Evolutionary conservation across 2,113 vertebrate species (phyloP), one percentile per base, ranked within the genome.

Genomic region (Steatornis caripensis): DNA sequence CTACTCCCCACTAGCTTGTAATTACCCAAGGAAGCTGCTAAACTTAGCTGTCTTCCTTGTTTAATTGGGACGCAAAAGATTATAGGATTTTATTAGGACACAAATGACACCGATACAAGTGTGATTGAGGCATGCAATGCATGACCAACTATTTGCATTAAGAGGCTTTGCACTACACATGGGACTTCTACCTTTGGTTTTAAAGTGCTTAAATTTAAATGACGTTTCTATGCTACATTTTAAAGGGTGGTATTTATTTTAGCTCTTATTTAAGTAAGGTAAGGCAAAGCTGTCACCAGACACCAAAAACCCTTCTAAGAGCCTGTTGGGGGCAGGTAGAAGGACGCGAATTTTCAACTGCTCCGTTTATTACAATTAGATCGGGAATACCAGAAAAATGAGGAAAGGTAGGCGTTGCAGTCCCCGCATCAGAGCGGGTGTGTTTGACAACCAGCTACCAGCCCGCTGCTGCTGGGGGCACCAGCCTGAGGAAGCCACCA

Each of bases 1-100:
- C 54, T 69, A 48, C 83, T 95, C 87, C 82, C 74, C 48, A 14
- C 76, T 15, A 94, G 96, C 57, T 72, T 87, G 72, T 61, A 93
- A 95, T 93, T 94, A 96, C 83, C 61, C 58, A 24, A 87, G 69
- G 89, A 96, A 93, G 93, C 4, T 9, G 87, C 82, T 49, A 70
- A 72, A 87, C 70, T 87, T 57, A 68, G 93, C 87, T 72, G 84
- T 93, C 96, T 95, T 83, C 69, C 76, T 45, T 58, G 55, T 87
- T 95, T 97, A 96, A 97, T 94, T 97, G 93, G 87, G 91, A 96
- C 5, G 20, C 70, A 93, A 89, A 95, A 97, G 95, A 97, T 97
- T 84, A 96, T 95, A 87, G 95, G 96, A 96, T 97, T 97, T 96
- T 97, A 97, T 97, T 97, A 95, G 91, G 88, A 86, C 74, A 81